A percentile compares a stretch with the other conserved stretches of the same genome.
Conservation (phyloP, 2,888 invertebrate genomes). For the Drepana falcataria region DNA sequence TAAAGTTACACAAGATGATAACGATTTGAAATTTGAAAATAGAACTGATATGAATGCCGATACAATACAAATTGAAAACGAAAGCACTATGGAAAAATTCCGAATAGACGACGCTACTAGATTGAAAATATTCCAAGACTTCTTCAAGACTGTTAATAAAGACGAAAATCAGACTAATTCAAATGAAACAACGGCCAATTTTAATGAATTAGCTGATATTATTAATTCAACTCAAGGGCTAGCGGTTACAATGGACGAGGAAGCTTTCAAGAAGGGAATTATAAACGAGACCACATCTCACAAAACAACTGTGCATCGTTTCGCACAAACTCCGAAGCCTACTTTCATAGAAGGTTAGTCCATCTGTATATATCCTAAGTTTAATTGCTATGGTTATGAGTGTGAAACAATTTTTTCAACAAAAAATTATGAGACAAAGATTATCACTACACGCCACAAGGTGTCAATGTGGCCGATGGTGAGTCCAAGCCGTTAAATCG, state of each 20-base stretch:
- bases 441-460: no score
- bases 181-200: slow-evolving; percentile 9
- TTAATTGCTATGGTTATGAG: neutral
- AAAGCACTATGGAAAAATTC: slow-evolving; percentile 56
- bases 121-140: slow-evolving; percentile 61
- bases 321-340: slow-evolving; percentile 32
- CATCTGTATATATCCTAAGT: slow-evolving; percentile 13
- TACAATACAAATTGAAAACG: slow-evolving; percentile 16
- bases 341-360: slow-evolving; percentile 41
- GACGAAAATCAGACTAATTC: slow-evolving; percentile 14
- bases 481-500: no score
- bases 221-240: slow-evolving; percentile 10
- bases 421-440: no score
- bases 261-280: slow-evolving; percentile 9
- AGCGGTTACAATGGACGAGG: slow-evolving; percentile 6
- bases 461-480: no score
- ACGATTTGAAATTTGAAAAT: slow-evolving; percentile 5
- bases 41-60: slow-evolving; percentile 9
- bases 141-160: slow-evolving; percentile 60
- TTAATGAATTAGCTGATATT: slow-evolving; percentile 13
- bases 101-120: slow-evolving; percentile 58
- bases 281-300: slow-evolving; percentile 35
- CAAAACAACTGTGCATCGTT: slow-evolving; percentile 31
- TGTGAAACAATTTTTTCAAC: neutral
- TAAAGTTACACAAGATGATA: no score